Conservation (phyloP, 1,140 invertebrate genomes). For the Galendromus occidentalis region DNA sequence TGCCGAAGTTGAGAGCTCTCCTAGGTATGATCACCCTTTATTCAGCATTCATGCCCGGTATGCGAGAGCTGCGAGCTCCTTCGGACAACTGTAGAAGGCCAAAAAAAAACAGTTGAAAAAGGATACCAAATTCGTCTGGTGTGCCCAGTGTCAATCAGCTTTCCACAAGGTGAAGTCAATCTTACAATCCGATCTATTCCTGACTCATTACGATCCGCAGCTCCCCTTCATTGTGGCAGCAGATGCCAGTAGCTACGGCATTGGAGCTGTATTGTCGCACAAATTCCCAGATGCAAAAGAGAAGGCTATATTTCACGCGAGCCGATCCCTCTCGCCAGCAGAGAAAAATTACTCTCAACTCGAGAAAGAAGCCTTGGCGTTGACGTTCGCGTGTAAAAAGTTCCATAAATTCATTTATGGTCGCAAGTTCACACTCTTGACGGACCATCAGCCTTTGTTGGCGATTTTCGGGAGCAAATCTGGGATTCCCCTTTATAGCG, state of each 20-base stretch:
- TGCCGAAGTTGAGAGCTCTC: too few species aligned
- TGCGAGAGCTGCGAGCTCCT: not conserved
- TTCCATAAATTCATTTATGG: too few species aligned
- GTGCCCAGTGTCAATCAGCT: not conserved
- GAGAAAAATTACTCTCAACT: constrained; percentile 34
- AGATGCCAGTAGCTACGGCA: not conserved
- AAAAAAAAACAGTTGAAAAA: not conserved
- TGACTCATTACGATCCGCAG: not conserved
- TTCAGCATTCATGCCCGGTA: not conserved
- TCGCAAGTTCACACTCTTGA: too few species aligned
- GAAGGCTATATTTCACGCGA: not conserved
- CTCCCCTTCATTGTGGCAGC: not conserved
- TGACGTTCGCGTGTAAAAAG: too few species aligned
- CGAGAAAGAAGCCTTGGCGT: constrained; percentile 33
- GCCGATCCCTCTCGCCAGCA: constrained; percentile 24
- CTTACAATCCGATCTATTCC: not conserved
- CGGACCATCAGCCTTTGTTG: too few species aligned
- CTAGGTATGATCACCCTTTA: not conserved
- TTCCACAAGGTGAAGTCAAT: not conserved
- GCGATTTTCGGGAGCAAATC: too few species aligned
- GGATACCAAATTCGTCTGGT: not conserved
- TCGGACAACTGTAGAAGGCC: too few species aligned
- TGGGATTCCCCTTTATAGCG: constrained; percentile 21
- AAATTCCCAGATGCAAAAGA: not conserved
- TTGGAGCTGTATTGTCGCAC: not conserved